Evolutionary conservation across 1,140 invertebrate genomes (phyloP), one percentile per base, ranked within the genome.

Genomic region (Drosophila watanabei): DNA sequence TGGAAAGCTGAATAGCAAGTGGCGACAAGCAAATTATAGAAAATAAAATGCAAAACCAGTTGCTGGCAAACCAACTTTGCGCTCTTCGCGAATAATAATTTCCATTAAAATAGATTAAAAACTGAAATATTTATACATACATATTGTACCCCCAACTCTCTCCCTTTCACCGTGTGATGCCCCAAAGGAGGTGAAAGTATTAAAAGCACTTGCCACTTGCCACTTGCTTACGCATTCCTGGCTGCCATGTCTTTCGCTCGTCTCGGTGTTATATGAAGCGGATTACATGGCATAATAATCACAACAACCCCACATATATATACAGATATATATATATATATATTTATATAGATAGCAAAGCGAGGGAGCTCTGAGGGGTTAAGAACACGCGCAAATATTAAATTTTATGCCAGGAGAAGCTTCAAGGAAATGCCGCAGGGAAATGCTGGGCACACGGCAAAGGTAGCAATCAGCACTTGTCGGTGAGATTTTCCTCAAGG

Each of bases 81-180:
- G n/a, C 46, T 65, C 49, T 49, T 71, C 72, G 87, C 84, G 88
- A 89, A 86, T 87, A 89, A 86, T 87, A 89, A 90, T 90, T 81
- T 89, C 79, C 86, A 89, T 89, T 89, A 85, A 89, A 89, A 89
- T 90, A 89, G 86, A 89, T 89, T 89, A 89, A 90, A 90, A 82
- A 80, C 86, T 89, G 76, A 90, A 89, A 82, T 89, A 89, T 89
- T 90, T 89, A 89, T 85, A 90, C 72, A 60, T 75, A 46, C 59
- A 35, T 57, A 54, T 20, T 49, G n/a, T n/a, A 33, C 14, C 58
- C 14, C 13, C 46, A 0, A 10, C 49, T 46, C 20, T 51, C 30
- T 58, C 49, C n/a, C 10, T 48, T 18, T 57, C 30, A 62, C 10
- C 62, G 13, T 57, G 8, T 65, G 60, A 13, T 72, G 68, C 81